Conservation (phyloP, 2,888 invertebrate species). For the Pollenia amentaria region DNA sequence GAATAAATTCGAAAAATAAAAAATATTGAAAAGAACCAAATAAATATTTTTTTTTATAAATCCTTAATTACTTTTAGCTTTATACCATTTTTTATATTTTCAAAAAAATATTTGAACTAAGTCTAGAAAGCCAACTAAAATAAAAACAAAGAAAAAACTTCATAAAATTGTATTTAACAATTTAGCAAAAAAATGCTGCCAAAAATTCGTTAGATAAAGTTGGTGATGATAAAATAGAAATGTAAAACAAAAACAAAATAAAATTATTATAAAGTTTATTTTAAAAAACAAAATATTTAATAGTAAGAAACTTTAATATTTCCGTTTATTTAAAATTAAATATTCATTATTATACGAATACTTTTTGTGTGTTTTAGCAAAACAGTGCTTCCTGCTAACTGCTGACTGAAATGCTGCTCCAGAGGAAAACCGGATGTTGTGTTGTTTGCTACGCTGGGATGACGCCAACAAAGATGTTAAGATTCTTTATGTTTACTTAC, state of each 20-base stretch:
- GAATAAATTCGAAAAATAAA: no score
- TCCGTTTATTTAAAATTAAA: slow-evolving; percentile 54
- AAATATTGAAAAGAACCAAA: no score
- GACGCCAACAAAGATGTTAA: slow-evolving; percentile 9
- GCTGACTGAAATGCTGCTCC: background rate
- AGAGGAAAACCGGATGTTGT: background rate
- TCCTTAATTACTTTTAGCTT: slow-evolving; percentile 7
- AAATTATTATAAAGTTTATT: slow-evolving; percentile 46
- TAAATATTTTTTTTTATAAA: background rate
- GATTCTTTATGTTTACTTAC: no score
- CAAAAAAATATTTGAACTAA: slow-evolving; percentile 1
- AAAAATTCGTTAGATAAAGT: slow-evolving; percentile 37
- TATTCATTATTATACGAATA: slow-evolving; percentile 52
- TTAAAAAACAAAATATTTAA: background rate
- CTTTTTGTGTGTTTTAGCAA: slow-evolving; percentile 38
- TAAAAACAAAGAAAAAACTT: background rate
- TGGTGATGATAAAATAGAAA: slow-evolving; percentile 17
- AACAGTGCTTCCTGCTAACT: slow-evolving; percentile 32
- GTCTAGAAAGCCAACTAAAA: background rate
- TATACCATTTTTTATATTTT: background rate
- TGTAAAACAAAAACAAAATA: slow-evolving; percentile 6
- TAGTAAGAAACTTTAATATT: slow-evolving; percentile 42
- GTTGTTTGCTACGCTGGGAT: background rate
- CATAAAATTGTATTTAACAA: slow-evolving; percentile 22
- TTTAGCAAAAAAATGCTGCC: slow-evolving; percentile 29